Evolutionary conservation across 23 tunicate genomes (phyloP).

Genomic region (Botrylloides violaceus): DNA sequence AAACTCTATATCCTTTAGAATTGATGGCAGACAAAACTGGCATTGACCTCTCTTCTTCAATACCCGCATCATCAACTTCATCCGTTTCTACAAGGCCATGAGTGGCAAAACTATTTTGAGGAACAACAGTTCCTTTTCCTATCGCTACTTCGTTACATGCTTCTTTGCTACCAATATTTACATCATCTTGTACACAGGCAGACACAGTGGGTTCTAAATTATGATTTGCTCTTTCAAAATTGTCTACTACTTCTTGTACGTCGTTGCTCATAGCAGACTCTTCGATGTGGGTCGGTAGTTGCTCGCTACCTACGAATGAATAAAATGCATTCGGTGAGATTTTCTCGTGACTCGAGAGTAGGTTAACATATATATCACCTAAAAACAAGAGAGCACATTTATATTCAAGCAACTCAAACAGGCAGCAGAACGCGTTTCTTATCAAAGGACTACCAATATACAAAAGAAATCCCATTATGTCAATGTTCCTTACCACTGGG

Average conservation of each 20-base stretch:
- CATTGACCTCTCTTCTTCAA: not conserved
- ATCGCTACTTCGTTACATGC: not conserved
- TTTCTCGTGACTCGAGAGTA: too few relatives aligned
- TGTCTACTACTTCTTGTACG: not conserved
- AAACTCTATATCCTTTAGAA: slow-evolving; percentile 47
- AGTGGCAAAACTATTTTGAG: slow-evolving; percentile 12
- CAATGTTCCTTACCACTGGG: too few relatives aligned
- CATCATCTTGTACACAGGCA: not conserved
- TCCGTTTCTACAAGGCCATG: not conserved
- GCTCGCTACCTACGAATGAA: slow-evolving; percentile 4
- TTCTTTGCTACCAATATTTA: not conserved
- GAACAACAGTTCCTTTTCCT: slow-evolving; percentile 17
- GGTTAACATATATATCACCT: too few relatives aligned
- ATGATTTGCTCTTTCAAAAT: not conserved
- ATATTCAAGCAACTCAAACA: too few relatives aligned
- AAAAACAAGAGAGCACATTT: too few relatives aligned
- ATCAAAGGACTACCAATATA: too few relatives aligned
- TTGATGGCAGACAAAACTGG: slow-evolving; percentile 36
- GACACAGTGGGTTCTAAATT: slow-evolving; percentile 11
- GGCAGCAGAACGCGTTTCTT: too few relatives aligned
- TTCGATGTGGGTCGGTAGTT: slow-evolving; percentile 18
- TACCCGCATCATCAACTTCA: not conserved
- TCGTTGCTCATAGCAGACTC: not conserved
- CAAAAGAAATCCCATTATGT: too few relatives aligned
- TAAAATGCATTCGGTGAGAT: too few relatives aligned